Evolutionary conservation across 37 sponge, comb jelly and placozoan species (phyloP).

Genomic region (Ephydatia muelleri): DNA sequence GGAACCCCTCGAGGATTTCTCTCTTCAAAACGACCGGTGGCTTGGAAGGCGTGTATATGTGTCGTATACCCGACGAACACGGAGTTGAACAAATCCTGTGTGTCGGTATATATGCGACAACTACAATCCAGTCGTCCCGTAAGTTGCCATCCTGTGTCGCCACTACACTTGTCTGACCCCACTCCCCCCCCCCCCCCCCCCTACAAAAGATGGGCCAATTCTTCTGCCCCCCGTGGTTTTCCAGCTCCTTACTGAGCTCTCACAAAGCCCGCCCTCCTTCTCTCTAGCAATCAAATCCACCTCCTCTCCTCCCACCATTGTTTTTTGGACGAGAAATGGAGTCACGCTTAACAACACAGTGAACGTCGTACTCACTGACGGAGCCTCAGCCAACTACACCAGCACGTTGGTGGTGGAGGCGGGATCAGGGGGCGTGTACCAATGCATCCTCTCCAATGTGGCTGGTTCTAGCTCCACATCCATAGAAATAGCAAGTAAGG

Average conservation of each 20-base stretch:
- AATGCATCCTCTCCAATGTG: slow-evolving; percentile 18
- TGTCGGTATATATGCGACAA: slow-evolving; percentile 25
- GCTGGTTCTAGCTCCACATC: slow-evolving; percentile 2
- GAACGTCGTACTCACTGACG: slow-evolving; percentile 4
- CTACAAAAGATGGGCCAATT: slow-evolving; percentile 32
- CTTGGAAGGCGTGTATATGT: slow-evolving; percentile 39
- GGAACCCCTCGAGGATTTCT: background rate
- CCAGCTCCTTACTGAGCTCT: slow-evolving; percentile 13
- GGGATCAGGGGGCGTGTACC: slow-evolving; percentile 20
- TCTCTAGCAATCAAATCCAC: slow-evolving; percentile 39
- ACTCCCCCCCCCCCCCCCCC: background rate
- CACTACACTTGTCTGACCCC: background rate
- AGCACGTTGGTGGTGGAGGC: slow-evolving; percentile 18
- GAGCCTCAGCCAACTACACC: slow-evolving; percentile 8
- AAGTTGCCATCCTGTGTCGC: background rate
- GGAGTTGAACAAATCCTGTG: slow-evolving; percentile 7
- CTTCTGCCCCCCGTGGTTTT: slow-evolving; percentile 24
- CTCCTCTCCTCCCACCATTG: slow-evolving; percentile 38
- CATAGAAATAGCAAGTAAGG: slow-evolving; percentile 16
- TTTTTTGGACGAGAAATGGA: slow-evolving; percentile 48
- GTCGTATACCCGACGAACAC: slow-evolving; percentile 29
- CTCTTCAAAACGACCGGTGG: slow-evolving; percentile 1
- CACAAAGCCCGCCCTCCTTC: slow-evolving; percentile 25
- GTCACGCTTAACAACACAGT: background rate
- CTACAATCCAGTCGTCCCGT: slow-evolving; percentile 7